phyloP scores from a whole-genome alignment of 2,113 vertebrate genomes.

The Pangasianodon hypophthalmus region DNA sequence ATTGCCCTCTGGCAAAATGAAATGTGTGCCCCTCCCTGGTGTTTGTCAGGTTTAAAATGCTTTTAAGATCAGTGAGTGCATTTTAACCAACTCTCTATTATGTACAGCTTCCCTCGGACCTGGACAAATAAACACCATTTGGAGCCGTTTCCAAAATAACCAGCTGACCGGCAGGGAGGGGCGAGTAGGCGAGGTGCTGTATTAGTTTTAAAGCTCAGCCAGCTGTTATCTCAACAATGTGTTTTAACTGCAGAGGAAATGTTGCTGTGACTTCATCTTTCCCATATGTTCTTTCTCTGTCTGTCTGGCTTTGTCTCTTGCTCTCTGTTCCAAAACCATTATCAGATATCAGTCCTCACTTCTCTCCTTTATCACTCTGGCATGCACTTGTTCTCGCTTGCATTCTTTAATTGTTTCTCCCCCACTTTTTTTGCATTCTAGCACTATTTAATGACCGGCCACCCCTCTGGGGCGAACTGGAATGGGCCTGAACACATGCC shows the following conservation, averaged over 20 bases:
- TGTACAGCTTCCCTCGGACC: background rate
- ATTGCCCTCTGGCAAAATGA: background rate
- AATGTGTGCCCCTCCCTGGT: background rate
- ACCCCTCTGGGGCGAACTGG: background rate
- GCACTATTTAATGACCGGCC: slow-evolving; percentile 20
- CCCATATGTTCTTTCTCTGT: background rate
- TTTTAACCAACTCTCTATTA: slow-evolving; percentile 20
- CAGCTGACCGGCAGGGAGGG: slow-evolving; percentile 8
- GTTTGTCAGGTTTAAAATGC: background rate
- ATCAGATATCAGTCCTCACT: background rate
- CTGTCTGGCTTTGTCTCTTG: background rate
- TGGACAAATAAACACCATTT: slow-evolving; percentile 40
- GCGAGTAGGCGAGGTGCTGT: slow-evolving; percentile 2
- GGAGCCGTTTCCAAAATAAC: slow-evolving; percentile 44
- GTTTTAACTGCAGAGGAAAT: slow-evolving; percentile 42
- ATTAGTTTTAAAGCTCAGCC: background rate
- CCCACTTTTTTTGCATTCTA: background rate
- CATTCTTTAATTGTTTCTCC: slow-evolving; percentile 14
- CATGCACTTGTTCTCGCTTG: background rate
- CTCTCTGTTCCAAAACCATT: background rate
- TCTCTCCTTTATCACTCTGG: slow-evolving; percentile 19
- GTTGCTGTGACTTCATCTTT: slow-evolving; percentile 2
- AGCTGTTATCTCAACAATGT: slow-evolving; percentile 40
- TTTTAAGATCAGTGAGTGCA: background rate
- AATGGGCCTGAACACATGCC: background rate